Evolutionary conservation across 2,888 invertebrate species (phyloP).

Genomic region (Thumatha senex): DNA sequence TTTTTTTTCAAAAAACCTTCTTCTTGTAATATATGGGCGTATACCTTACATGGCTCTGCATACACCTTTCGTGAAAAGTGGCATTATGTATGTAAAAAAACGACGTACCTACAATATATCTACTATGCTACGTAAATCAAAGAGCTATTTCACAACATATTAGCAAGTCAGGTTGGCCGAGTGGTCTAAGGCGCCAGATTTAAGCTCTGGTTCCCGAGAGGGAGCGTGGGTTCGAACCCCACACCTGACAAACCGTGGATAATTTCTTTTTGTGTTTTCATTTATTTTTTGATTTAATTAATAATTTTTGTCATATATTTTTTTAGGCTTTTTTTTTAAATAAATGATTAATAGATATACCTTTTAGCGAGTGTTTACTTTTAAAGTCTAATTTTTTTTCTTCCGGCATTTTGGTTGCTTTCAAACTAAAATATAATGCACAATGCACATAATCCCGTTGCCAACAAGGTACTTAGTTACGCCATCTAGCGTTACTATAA

Average conservation of each 20-base stretch:
- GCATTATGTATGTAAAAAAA: no score
- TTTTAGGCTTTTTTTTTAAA: background rate
- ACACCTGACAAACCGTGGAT: constrained; percentile 84
- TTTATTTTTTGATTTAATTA: constrained; percentile 1
- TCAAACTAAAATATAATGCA: no score
- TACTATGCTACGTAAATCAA: background rate
- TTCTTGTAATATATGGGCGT: no score
- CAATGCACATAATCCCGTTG: no score
- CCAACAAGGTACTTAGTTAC: background rate
- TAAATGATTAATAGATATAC: no score
- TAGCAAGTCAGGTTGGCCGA: constrained; percentile 88
- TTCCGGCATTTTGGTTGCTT: no score
- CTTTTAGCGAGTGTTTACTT: no score
- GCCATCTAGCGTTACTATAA: background rate
- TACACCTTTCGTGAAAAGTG: no score
- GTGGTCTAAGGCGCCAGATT: constrained; percentile 93
- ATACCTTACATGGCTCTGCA: no score
- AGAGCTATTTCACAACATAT: background rate
- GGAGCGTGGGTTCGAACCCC: constrained; percentile 94
- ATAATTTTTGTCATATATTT: background rate
- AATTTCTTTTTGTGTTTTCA: background rate
- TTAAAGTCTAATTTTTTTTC: no score
- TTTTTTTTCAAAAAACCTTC: no score
- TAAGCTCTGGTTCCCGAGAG: constrained; percentile 92
- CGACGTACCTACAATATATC: no score